Evolutionary conservation across 1,140 invertebrate species (phyloP).

Genomic region (Teleogryllus occipitalis): DNA sequence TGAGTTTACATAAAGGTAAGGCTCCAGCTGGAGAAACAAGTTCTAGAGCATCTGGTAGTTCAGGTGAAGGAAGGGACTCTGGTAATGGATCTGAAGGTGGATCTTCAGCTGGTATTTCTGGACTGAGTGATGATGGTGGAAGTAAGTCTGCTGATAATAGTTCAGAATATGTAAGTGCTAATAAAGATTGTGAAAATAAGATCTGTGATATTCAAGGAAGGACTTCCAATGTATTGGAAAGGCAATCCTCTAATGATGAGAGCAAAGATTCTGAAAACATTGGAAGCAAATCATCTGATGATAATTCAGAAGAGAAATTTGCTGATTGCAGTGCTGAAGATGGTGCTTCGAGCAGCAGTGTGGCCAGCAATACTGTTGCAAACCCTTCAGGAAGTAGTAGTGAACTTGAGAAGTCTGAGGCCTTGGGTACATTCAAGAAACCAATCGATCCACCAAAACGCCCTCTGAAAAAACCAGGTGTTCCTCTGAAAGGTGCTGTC

Average conservation of each 20-base stretch:
- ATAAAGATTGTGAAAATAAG: background rate
- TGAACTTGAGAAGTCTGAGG: background rate
- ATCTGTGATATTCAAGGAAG: background rate
- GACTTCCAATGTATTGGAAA: background rate
- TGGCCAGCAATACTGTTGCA: background rate
- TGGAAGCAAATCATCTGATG: background rate
- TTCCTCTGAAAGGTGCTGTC: background rate
- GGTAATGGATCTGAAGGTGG: background rate
- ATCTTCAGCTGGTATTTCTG: background rate
- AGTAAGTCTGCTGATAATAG: background rate
- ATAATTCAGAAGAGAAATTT: background rate
- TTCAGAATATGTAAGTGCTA: background rate
- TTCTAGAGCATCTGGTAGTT: background rate
- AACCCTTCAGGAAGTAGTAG: background rate
- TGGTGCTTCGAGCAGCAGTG: background rate
- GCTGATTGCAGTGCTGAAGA: background rate
- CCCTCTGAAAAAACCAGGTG: background rate
- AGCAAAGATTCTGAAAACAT: background rate
- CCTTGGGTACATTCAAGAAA: background rate
- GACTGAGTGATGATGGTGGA: too few species aligned
- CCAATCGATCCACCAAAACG: background rate
- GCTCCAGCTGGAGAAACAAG: background rate
- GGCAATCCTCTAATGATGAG: background rate
- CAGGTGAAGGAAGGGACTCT: background rate
- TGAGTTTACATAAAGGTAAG: background rate